Base-by-base conservation (phyloP, 30 jellyfish, hydroid and myxozoan species). In the Pseudorhiza aurosa region DNA sequence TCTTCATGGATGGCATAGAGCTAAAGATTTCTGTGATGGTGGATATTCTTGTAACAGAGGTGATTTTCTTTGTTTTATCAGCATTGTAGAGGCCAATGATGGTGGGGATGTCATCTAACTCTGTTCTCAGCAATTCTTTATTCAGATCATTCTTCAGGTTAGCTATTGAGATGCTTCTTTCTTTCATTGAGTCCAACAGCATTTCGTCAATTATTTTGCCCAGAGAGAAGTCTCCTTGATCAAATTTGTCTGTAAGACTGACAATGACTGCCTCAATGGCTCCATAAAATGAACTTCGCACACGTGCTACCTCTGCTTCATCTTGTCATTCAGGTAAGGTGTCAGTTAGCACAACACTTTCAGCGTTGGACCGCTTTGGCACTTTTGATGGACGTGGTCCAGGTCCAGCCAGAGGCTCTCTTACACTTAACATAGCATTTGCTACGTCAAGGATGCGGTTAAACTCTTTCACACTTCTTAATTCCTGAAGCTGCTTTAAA, bases 31-130 rank as follows among this genome's bases (percentile, higher is more conserved):
- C 81, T 62, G 74, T 70, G 53, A 59, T 76, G 18, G 89, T 69
- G 44, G 69, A 69, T 42, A 69, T 69, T 68, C 83, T 68, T 25
- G 83, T 49, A 17, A 73, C 39, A 49, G 87, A 24, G 50, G 87
- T 73, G 50, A 73, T 53, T 31, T 73, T 73, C 83, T 57, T 75
- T 62, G 60, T 44, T 63, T 65, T 60, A 40, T 60, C 50, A 3
- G 32, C 18, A 74, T 44, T 78, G 74, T 59, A 78, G 73, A 60
- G 83, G 63, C 83, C 83, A 44, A 78, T 83, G 82, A 60, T 63
- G 45, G 82, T 78, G 30, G 90, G 90, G 75, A 63, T 67, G 43
- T 63, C 90, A 78, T 78, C 90, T 39, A 59, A 60, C 63, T 78
- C 73, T 73, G 53, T 47, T 73, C 62, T 73, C 87, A 73, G 31